phyloP scores from a whole-genome alignment of 1,140 invertebrate species.

The Micrasema minimum region DNA sequence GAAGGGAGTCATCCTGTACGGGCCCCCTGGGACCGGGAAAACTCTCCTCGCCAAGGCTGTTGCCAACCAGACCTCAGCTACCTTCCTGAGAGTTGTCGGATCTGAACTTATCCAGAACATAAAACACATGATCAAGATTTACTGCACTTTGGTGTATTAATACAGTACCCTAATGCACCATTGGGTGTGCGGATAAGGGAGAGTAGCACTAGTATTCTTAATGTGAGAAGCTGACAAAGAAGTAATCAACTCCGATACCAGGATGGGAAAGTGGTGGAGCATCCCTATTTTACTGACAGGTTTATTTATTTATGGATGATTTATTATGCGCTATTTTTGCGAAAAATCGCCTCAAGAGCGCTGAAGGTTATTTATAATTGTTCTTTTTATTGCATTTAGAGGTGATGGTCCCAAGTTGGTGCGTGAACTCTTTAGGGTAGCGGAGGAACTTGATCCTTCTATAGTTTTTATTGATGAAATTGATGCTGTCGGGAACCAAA shows the following conservation, averaged over 20 bases:
- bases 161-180: too few relatives aligned
- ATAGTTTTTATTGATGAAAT: conserved; percentile 99
- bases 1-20: conserved; percentile 99
- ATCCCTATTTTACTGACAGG: too few relatives aligned
- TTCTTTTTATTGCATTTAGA: conserved; percentile 59
- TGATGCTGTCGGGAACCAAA: conserved; percentile 99
- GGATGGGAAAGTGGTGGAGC: too few relatives aligned
- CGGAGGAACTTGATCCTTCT: conserved; percentile 98
- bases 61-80: conserved; percentile 99
- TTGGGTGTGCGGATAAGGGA: too few relatives aligned
- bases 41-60: conserved; percentile 98
- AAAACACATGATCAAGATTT: too few relatives aligned
- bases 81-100: conserved; percentile 97
- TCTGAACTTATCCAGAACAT: conserved; percentile 99
- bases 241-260: too few relatives aligned
- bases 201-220: too few relatives aligned
- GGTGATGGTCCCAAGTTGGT: conserved; percentile 99
- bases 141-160: too few relatives aligned
- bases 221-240: too few relatives aligned
- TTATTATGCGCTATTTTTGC: too few relatives aligned
- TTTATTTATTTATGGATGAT: too few relatives aligned
- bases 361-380: background rate
- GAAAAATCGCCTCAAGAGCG: too few relatives aligned
- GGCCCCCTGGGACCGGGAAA: conserved; percentile 98
- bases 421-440: conserved; percentile 96